A percentile compares a stretch with the other conserved stretches of the same genome.
Evolutionary conservation across 2,888 invertebrate genomes (phyloP).

Genomic region (Zaprionus obscuricornis): DNA sequence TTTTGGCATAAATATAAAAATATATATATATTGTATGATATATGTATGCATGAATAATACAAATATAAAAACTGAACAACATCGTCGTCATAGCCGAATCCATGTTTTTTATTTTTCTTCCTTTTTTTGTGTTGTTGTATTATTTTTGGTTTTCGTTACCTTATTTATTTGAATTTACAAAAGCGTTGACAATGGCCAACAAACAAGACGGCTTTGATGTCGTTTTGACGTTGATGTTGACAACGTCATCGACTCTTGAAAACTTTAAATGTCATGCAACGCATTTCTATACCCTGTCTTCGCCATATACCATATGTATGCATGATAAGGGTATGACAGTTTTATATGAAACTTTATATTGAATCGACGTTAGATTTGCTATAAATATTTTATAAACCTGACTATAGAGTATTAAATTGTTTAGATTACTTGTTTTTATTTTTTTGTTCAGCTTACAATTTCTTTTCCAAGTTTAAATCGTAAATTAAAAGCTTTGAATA

Average conservation of each 20-base stretch:
- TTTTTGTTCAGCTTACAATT: conserved; percentile 2
- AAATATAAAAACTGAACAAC: conserved; percentile 21
- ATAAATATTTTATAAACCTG: too few species aligned
- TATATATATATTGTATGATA: conserved; percentile 1
- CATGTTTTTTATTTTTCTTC: conserved; percentile 15
- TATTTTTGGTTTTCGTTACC: conserved; percentile 25
- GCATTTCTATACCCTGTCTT: background rate
- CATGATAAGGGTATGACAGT: too few species aligned
- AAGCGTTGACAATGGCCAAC: conserved; percentile 37
- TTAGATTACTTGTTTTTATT: conserved; percentile 22
- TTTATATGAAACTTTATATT: too few species aligned
- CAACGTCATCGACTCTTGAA: conserved; percentile 40
- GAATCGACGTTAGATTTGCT: too few species aligned
- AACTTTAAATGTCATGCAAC: conserved; percentile 21
- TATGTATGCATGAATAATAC: conserved; percentile 1
- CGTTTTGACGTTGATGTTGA: conserved; percentile 26
- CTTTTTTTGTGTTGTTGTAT: background rate
- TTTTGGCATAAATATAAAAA: conserved; percentile 27
- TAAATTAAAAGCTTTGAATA: conserved; percentile 50
- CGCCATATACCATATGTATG: too few species aligned
- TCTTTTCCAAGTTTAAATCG: too few species aligned
- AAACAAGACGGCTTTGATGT: conserved; percentile 18
- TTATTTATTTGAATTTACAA: conserved; percentile 46
- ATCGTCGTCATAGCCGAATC: conserved; percentile 15
- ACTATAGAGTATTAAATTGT: too few species aligned